Percentiles rank a stretch among this genome's conserved stretches.
phyloP scores from a whole-genome alignment of 2,113 vertebrate genomes.

The Peromyscus maniculatus region DNA sequence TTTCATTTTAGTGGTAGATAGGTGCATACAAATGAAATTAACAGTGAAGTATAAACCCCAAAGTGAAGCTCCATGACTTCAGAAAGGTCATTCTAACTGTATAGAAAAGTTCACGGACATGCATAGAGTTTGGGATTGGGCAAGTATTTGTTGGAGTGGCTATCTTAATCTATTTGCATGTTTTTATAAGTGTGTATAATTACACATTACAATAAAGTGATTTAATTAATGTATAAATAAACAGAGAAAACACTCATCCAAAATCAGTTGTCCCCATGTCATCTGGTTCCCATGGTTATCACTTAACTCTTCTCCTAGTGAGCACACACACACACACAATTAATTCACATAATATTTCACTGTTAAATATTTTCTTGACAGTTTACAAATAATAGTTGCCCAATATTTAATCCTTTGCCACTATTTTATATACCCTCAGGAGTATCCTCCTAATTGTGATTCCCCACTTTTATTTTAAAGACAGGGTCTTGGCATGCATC shows the following conservation, averaged over 20 bases:
- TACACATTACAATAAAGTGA: not conserved
- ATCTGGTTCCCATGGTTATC: slow-evolving; percentile 49
- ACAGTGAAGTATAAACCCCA: not conserved
- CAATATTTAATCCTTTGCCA: slow-evolving; percentile 13
- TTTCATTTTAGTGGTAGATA: not conserved
- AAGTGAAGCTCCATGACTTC: not conserved
- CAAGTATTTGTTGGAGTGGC: not conserved
- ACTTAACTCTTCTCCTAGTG: slow-evolving; percentile 45
- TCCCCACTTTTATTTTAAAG: not conserved
- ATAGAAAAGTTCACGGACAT: not conserved
- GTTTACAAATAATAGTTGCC: slow-evolving; percentile 42
- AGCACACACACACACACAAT: not conserved
- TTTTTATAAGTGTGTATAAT: not conserved
- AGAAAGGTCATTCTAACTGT: not conserved
- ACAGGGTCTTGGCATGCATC: not conserved
- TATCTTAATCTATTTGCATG: not conserved
- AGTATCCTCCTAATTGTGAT: slow-evolving; percentile 22
- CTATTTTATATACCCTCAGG: slow-evolving; percentile 16
- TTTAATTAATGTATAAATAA: not conserved
- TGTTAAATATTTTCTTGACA: slow-evolving; percentile 49
- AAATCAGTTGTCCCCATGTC: slow-evolving; percentile 7
- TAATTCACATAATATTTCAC: slow-evolving; percentile 20
- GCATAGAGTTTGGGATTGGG: not conserved
- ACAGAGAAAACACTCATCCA: not conserved
- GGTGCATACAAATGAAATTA: not conserved